phyloP scores from a whole-genome alignment of 2,888 invertebrate genomes.

The Lepetodrilus schrolli region DNA sequence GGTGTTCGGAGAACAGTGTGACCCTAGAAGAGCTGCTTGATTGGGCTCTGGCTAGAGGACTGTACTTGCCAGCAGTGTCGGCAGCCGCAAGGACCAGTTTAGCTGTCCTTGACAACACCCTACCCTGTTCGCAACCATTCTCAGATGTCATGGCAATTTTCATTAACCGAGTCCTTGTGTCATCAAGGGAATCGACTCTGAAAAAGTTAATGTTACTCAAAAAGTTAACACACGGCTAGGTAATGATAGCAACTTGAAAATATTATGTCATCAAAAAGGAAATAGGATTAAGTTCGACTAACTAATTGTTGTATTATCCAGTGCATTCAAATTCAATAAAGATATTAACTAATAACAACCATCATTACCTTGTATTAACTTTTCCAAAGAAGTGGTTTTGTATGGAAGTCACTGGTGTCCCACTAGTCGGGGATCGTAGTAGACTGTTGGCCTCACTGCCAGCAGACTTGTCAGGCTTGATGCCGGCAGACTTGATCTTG shows the following conservation, averaged over 20 bases:
- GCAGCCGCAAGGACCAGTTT: constrained; percentile 56
- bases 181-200: not conserved
- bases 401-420: constrained; percentile 30
- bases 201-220: too few relatives aligned
- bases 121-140: constrained; percentile 42
- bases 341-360: not conserved
- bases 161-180: constrained; percentile 48
- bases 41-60: constrained; percentile 28
- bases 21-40: constrained; percentile 13
- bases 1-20: constrained; percentile 46
- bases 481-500: constrained; percentile 41
- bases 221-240: too few relatives aligned
- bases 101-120: constrained; percentile 52
- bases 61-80: constrained; percentile 30
- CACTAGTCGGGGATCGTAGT: not conserved
- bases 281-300: too few relatives aligned
- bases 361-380: not conserved
- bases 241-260: too few relatives aligned
- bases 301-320: too few relatives aligned
- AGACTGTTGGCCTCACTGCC: not conserved
- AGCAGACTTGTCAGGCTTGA: not conserved
- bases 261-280: too few relatives aligned
- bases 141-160: constrained; percentile 55
- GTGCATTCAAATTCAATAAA: too few relatives aligned
- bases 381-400: constrained; percentile 60